phyloP scores from a whole-genome alignment of 2,113 vertebrate species.

The Leptobrachium leishanense region DNA sequence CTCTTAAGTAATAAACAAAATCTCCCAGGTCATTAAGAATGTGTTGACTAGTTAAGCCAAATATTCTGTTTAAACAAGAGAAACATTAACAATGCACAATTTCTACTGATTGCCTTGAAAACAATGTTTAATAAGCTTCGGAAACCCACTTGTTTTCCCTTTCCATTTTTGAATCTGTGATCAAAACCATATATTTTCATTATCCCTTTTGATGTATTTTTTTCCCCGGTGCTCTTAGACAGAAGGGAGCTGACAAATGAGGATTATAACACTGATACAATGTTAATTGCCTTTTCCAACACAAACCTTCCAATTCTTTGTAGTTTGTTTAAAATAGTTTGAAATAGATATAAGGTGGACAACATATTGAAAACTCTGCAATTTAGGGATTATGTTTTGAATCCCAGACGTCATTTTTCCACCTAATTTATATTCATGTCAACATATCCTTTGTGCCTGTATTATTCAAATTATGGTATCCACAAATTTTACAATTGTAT shows the following conservation, averaged over 20 bases:
- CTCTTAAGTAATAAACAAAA: slow-evolving; percentile 63
- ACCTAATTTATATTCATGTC: background rate
- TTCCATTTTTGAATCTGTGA: slow-evolving; percentile 22
- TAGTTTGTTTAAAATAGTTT: slow-evolving; percentile 2
- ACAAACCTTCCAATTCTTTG: background rate
- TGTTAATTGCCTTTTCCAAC: background rate
- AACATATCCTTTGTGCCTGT: background rate
- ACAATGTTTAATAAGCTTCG: background rate
- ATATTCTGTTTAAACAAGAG: slow-evolving; percentile 64
- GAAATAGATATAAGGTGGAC: background rate
- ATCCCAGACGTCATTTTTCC: background rate
- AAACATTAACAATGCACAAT: slow-evolving; percentile 54
- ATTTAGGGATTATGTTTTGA: background rate
- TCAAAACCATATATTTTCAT: slow-evolving; percentile 26
- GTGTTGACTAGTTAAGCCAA: slow-evolving; percentile 51
- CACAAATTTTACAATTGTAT: too few relatives aligned
- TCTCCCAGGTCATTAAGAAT: slow-evolving; percentile 61
- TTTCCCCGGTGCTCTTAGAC: background rate
- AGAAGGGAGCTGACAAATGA: slow-evolving; percentile 12
- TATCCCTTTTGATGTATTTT: slow-evolving; percentile 10
- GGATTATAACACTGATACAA: slow-evolving; percentile 7
- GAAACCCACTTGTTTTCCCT: slow-evolving; percentile 4
- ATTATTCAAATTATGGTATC: background rate
- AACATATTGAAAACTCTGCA: background rate
- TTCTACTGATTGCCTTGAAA: slow-evolving; percentile 2